Evolutionary conservation across 2,888 invertebrate species (phyloP), one percentile per base, ranked within the genome.

Genomic region (Tetheella fluctuosa): DNA sequence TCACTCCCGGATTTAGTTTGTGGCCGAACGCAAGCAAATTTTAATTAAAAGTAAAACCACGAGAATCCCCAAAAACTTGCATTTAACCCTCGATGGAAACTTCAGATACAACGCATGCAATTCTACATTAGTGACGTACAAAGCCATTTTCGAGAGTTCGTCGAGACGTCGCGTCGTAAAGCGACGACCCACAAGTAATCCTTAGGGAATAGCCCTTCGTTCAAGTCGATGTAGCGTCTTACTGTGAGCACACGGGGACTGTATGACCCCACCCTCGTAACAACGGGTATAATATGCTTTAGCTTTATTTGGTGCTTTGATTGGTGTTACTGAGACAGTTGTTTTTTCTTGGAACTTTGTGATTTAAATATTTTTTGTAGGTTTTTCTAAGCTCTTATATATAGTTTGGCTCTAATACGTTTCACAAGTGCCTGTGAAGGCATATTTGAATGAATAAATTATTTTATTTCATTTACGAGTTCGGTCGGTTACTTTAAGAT

Each of bases 91-190:
- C 48, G 48, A 48, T 48, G 10, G 20, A 48, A 48, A 20, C 48
- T 20, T 48, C 1, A 48, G 48, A 48, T 48, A 48, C 15, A 10
- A 48, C 48, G 48, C 48, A 20, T 48, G 48, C 48, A 48, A 48
- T 48, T 20, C 48, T 10, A 48, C 17, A 48, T 48, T 48, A 48
- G 48, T 48, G 48, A 20, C 48, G 48, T 48, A 48, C 48, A 48
- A 48, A 48, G 48, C 48, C 10, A 48, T 48, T 48, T 6, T 39
- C 48, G 20, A 48, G 48, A 48, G 48, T 10, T 20, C 48, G 48
- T 3, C 48, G 48, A 17, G 48, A 20, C 48, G 48, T 48, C 48
- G 48, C 20, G 20, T 48, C 48, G 48, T 48, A 48, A 48, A 48
- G 10, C 20, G 48, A 1, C 48, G 48, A 48, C 48, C 48, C 48